Base-by-base conservation (phyloP, 2,113 vertebrate genomes). In the Syngnathus floridae region DNA sequence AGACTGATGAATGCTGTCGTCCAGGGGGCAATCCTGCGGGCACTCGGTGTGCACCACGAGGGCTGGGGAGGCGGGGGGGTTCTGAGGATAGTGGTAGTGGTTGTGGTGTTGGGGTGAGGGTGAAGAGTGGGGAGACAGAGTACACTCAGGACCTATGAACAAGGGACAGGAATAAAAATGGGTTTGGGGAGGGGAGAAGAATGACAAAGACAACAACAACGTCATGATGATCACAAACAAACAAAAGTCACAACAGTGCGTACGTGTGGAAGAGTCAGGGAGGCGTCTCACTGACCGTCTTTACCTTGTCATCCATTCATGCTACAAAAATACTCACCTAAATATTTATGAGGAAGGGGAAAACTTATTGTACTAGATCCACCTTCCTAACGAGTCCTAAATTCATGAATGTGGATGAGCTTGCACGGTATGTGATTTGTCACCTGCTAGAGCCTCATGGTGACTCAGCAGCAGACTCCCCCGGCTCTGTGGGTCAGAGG, bases 391-490 rank as follows among this genome's bases (percentile, higher is more conserved):
- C 11, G 7, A 38, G 19, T 58, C 36, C 1, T 38, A 38, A 60
- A 60, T 5, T 0, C 10, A 21, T n/a, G 36, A 0, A 11, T 10
- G 11, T 41, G 8, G 6, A 31, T 22, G 38, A 64, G 26, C 35
- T 37, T 26, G 40, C 49, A 13, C 40, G 40, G 2, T 3, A 22
- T 75, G 1, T 13, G 19, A 41, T 52, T 4, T 26, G 12, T 1
- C 93, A 98, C 95, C 96, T 86, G 88, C 86, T 7, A 99, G 80
- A 72, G 91, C 90, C 70, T 95, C 94, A 1, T 90, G 88, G 68
- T 94, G 92, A 86, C 91, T 94, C 71, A 97, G 90, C 58, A 97
- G 88, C 87, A 96, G 93, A 62, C 89, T 94, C 0, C 88, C 88
- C 0, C 89, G 88, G 70, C 89, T 86, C 37, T 92, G 89, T 0